Percentiles rank a stretch among this genome's conserved stretches.
phyloP scores from a whole-genome alignment of 2,888 invertebrate species.

The Omphaloscelis lunosa region DNA sequence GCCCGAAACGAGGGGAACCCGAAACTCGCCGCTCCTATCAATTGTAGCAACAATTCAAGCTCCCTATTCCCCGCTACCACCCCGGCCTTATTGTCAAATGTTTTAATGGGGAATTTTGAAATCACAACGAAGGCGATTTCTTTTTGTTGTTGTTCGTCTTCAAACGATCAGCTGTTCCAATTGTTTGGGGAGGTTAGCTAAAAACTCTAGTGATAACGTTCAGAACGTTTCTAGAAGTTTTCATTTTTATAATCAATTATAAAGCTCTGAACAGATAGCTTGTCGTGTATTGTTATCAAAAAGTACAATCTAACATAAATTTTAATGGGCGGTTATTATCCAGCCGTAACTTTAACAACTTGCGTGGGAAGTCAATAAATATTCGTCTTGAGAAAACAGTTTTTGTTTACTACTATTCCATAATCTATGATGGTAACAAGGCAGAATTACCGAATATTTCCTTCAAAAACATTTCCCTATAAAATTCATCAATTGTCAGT shows the following conservation, averaged over 20 bases:
- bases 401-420: slow-evolving; percentile 32
- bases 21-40: slow-evolving; percentile 74
- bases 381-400: slow-evolving; percentile 29
- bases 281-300: slow-evolving; percentile 25
- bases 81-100: slow-evolving; percentile 76
- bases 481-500: slow-evolving; percentile 70
- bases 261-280: background rate
- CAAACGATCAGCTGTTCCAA: slow-evolving; percentile 72
- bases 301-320: slow-evolving; percentile 9
- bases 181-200: slow-evolving; percentile 43
- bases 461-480: slow-evolving; percentile 53
- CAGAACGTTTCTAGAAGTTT: background rate
- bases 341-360: slow-evolving; percentile 25
- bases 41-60: slow-evolving; percentile 75
- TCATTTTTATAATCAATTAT: slow-evolving; percentile 2
- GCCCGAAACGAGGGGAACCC: slow-evolving; percentile 62
- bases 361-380: slow-evolving; percentile 29
- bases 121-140: slow-evolving; percentile 68
- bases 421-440: slow-evolving; percentile 26
- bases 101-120: slow-evolving; percentile 75
- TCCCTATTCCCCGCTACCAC: slow-evolving; percentile 70
- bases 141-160: slow-evolving; percentile 65
- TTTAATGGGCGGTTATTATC: slow-evolving; percentile 44
- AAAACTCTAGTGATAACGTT: background rate
- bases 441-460: slow-evolving; percentile 35